phyloP scores from a whole-genome alignment of 1,140 invertebrate genomes.

The Drosophila simulans region DNA sequence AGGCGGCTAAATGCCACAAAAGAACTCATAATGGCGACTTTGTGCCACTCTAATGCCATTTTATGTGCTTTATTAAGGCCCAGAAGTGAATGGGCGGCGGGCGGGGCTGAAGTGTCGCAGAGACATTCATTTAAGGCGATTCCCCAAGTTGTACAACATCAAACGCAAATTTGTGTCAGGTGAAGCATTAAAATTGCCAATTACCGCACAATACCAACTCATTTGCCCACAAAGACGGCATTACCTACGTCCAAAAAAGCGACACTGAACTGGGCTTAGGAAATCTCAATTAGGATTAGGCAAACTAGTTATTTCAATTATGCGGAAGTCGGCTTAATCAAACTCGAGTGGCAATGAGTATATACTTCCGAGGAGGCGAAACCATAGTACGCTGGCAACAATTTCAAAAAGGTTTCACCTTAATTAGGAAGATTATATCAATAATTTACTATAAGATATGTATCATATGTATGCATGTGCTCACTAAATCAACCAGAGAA shows the following conservation, averaged over 20 bases:
- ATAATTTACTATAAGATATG: too few species aligned
- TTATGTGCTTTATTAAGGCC: slow-evolving; percentile 77
- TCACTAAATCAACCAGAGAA: too few species aligned
- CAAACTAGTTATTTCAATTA: slow-evolving; percentile 41
- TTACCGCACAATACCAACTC: slow-evolving; percentile 60
- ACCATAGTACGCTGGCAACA: too few species aligned
- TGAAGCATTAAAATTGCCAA: slow-evolving; percentile 78
- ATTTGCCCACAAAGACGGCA: slow-evolving; percentile 29
- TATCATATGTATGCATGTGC: too few species aligned
- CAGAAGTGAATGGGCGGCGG: neutral
- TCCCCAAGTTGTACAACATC: slow-evolving; percentile 48
- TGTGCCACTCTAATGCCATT: slow-evolving; percentile 75
- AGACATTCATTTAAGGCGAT: slow-evolving; percentile 41
- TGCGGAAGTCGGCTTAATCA: slow-evolving; percentile 17
- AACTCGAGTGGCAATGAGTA: slow-evolving; percentile 2
- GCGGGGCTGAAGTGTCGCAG: neutral
- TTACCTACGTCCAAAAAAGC: slow-evolving; percentile 9
- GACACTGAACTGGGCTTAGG: slow-evolving; percentile 3
- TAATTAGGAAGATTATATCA: too few species aligned
- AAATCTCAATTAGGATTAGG: slow-evolving; percentile 48
- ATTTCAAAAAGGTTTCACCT: too few species aligned
- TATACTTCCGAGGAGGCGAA: neutral
- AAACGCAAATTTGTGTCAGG: slow-evolving; percentile 68
- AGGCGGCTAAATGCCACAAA: slow-evolving; percentile 78
- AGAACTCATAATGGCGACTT: slow-evolving; percentile 80